phyloP scores from a whole-genome alignment of 2,797 vertebrate genomes.

The Sebastes diploproa region DNA sequence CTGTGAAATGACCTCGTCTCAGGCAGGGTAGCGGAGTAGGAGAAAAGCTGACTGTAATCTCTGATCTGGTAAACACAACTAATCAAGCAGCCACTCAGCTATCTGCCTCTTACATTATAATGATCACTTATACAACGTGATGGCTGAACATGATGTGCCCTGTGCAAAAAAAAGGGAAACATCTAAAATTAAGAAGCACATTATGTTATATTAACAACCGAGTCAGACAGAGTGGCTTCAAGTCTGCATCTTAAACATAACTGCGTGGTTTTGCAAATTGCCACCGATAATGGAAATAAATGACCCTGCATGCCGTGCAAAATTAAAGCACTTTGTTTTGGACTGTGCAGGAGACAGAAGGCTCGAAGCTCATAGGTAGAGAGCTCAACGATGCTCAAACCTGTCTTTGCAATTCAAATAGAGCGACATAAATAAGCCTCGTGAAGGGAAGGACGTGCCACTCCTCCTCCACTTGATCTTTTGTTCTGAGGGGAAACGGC shows the following conservation, averaged over 20 bases:
- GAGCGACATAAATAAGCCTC: constrained; percentile 41
- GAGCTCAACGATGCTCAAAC: constrained; percentile 46
- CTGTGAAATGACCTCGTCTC: constrained; percentile 38
- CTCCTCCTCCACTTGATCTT: constrained; percentile 48
- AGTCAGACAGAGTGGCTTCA: constrained; percentile 16
- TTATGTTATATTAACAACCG: constrained; percentile 29
- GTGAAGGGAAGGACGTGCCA: constrained; percentile 16
- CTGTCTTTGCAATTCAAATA: constrained; percentile 54
- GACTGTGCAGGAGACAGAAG: constrained; percentile 12
- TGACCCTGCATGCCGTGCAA: constrained; percentile 1
- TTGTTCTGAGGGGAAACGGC: constrained; percentile 31
- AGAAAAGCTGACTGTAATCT: constrained; percentile 50
- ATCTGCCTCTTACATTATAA: constrained; percentile 46
- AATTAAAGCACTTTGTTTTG: constrained; percentile 50
- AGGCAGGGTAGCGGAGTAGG: constrained; percentile 27
- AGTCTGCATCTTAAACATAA: constrained; percentile 19
- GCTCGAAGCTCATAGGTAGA: constrained; percentile 25
- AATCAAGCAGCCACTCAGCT: constrained; percentile 54
- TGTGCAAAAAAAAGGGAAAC: not conserved
- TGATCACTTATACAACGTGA: constrained; percentile 52
- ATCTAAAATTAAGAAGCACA: constrained; percentile 19
- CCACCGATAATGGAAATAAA: constrained; percentile 51
- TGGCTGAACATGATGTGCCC: constrained; percentile 18
- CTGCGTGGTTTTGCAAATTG: constrained; percentile 34
- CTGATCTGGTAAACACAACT: constrained; percentile 54